Conservation (phyloP, 2,113 vertebrate genomes). For the Phasianus colchicus region DNA sequence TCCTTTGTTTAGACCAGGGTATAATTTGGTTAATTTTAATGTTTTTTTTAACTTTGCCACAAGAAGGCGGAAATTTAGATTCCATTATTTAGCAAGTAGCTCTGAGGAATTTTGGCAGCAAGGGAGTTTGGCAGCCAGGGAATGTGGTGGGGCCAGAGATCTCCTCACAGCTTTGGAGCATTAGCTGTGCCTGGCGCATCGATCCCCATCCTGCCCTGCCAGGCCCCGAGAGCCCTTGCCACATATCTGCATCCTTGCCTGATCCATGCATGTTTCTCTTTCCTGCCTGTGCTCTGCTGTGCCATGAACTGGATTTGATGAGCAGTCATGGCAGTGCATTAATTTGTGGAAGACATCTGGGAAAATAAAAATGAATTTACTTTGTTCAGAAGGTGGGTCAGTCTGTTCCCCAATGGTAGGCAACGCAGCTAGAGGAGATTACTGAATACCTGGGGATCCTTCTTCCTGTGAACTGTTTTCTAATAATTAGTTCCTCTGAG, state of each 20-base stretch:
- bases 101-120: constrained; percentile 54
- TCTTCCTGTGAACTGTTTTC: neutral
- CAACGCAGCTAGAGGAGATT: neutral
- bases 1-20: constrained; percentile 62
- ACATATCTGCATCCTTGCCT: neutral
- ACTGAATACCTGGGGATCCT: neutral
- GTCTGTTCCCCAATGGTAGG: accelerated
- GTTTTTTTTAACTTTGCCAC: constrained; percentile 46
- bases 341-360: neutral
- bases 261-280: accelerated
- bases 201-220: neutral
- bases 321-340: neutral
- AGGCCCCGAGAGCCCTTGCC: neutral
- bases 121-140: neutral
- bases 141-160: neutral
- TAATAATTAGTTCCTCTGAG: neutral
- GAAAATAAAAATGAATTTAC: accelerated
- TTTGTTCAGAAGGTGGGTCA: neutral
- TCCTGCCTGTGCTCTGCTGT: neutral
- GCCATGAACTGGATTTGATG: neutral
- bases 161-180: neutral
- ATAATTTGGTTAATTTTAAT: constrained; percentile 66
- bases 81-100: constrained; percentile 53
- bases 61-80: constrained; percentile 58
- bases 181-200: accelerated